Evolutionary conservation across 1,140 invertebrate species (phyloP).

Genomic region (Nasonia longicornis): DNA sequence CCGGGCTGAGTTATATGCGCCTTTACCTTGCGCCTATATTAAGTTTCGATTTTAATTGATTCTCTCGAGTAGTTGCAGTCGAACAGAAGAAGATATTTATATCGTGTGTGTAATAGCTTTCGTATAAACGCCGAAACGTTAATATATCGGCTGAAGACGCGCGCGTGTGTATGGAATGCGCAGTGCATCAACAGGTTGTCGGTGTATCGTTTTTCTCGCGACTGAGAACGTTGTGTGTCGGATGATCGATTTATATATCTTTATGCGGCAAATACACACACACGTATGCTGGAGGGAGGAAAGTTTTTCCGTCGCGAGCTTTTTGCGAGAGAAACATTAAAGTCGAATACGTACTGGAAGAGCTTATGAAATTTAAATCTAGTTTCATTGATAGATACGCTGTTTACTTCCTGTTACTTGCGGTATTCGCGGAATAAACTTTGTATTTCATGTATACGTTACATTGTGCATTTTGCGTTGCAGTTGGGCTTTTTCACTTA

Average conservation of each 20-base stretch:
- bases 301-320: too few species aligned
- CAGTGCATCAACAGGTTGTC: conserved; percentile 14
- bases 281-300: background rate
- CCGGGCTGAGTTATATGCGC: background rate
- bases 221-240: background rate
- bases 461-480: conserved; percentile 48
- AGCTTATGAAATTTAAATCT: background rate
- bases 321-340: background rate
- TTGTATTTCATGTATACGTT: background rate
- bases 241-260: background rate
- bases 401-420: background rate
- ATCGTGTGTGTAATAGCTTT: too few species aligned
- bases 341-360: background rate
- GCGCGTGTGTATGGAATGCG: background rate
- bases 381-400: background rate
- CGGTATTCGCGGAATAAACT: background rate
- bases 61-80: background rate
- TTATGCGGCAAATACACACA: background rate
- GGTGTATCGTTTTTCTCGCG: conserved; percentile 1
- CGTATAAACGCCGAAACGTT: too few species aligned
- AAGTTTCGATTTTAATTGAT: background rate
- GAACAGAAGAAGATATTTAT: background rate
- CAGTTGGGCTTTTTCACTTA: conserved; percentile 94
- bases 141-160: too few species aligned
- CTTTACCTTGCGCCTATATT: background rate